Evolutionary conservation across 2,797 vertebrate species (phyloP), one percentile per base, ranked within the genome.

Genomic region (Pangasius larnaudii): DNA sequence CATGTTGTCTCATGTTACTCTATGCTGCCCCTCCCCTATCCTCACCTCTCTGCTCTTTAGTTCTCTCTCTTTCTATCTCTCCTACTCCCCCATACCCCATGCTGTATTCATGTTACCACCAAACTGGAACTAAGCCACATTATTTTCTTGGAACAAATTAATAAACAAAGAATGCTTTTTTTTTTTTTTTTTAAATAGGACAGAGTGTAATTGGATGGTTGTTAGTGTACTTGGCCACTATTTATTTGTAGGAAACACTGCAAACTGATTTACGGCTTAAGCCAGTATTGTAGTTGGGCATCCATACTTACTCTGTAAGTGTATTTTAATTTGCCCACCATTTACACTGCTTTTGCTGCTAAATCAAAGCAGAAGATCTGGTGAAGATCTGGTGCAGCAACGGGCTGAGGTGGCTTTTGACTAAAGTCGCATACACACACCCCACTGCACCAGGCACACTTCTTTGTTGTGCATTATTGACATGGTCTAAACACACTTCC

Each of bases 1-100:
- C 79, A 42, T 39, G 53, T 79, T 81, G 79, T 61, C 56, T 81
- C 79, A 81, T 39, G 56, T 81, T 81, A 27, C 79, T 80, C 53
- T 80, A 18, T 19, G n/a, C 30, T 59, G 19, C 56, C 30, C n/a
- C 53, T 39, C 79, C 79, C 30, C 46, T 42, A 42, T 13, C 14
- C 46, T 51, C 39, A 42, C 2, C 39, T 74, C 71, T 39, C 69
- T 53, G 14, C 59, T 67, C n/a, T 39, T 42, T 83, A 33, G 5
- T 14, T 87, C 24, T 42, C 3, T 59, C 58, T 59, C 18, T 58
- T 58, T 79, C 30, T 33, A 18, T 27, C 3, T 27, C 3, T 51
- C 11, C 27, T 77, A 51, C 39, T n/a, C 24, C 46, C 24, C 24
- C 39, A 14, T 11, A 74, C 19, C 49, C 27, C 27, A n/a, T 51